Percentiles rank a stretch among this genome's conserved stretches.
Evolutionary conservation across 2,888 invertebrate species (phyloP).

Genomic region (Yponomeuta evonymella): DNA sequence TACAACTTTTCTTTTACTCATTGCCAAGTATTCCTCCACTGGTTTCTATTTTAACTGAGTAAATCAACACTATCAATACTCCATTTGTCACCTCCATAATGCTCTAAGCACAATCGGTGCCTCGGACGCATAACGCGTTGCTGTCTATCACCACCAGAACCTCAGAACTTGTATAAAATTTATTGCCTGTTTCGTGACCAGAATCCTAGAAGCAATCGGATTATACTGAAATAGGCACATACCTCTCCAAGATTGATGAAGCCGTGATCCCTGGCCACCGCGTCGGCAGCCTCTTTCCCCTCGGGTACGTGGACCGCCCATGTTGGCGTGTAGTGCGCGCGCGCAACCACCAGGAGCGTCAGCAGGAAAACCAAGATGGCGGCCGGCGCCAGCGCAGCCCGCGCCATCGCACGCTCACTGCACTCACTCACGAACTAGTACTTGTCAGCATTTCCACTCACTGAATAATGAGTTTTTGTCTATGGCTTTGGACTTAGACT

Average conservation of each 20-base stretch:
- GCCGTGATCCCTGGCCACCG: conserved; percentile 87
- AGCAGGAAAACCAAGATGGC: conserved; percentile 50
- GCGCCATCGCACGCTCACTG: conserved; percentile 46
- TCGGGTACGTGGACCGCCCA: conserved; percentile 91
- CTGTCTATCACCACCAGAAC: too few species aligned
- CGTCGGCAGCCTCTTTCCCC: conserved; percentile 80
- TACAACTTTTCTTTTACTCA: too few species aligned
- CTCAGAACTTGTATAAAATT: too few species aligned
- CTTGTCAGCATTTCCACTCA: conserved; percentile 61
- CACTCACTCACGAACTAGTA: conserved; percentile 66
- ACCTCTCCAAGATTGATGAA: conserved; percentile 92
- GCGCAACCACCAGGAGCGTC: conserved; percentile 40
- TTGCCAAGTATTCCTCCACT: too few species aligned
- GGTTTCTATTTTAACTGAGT: too few species aligned
- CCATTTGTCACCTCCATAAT: too few species aligned
- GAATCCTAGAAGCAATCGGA: too few species aligned
- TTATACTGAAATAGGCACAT: conserved; percentile 40
- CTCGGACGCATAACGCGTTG: too few species aligned
- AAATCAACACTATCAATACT: too few species aligned
- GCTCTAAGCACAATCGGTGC: too few species aligned
- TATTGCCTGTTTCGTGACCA: too few species aligned
- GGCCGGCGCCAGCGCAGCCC: conserved; percentile 45
- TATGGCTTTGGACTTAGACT: neutral
- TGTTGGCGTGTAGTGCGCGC: conserved; percentile 83
- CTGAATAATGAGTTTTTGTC: neutral